phyloP scores from a whole-genome alignment of 2,888 invertebrate species.

The Hydrotaea diabolus region DNA sequence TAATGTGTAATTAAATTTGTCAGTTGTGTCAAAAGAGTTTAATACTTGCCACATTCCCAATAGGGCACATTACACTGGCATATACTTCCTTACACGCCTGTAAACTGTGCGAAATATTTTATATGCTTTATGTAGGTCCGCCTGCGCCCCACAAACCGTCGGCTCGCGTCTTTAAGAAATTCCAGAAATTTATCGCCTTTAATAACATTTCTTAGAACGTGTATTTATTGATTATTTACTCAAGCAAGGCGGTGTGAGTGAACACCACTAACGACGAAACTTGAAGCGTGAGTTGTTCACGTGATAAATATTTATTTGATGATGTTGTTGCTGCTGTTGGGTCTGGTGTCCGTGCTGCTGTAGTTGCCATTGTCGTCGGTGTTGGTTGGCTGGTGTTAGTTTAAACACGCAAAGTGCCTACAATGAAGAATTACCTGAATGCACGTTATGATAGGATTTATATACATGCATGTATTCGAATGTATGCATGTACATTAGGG shows the following conservation, averaged over 20 bases:
- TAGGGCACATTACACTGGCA: slow-evolving; percentile 13
- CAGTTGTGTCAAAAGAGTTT: slow-evolving; percentile 35
- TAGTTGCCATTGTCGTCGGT: slow-evolving; percentile 38
- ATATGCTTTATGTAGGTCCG: too few relatives aligned
- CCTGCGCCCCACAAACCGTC: too few relatives aligned
- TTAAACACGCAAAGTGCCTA: slow-evolving; percentile 76
- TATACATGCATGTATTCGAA: too few relatives aligned
- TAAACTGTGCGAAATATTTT: slow-evolving; percentile 1
- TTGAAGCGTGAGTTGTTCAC: background rate
- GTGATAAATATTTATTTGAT: slow-evolving; percentile 19
- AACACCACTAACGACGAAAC: background rate
- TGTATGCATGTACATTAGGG: too few relatives aligned
- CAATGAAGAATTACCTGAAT: slow-evolving; percentile 73
- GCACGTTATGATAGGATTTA: slow-evolving; percentile 72
- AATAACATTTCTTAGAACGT: background rate
- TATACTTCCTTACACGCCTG: background rate
- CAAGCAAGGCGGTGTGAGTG: background rate
- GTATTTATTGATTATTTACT: slow-evolving; percentile 14
- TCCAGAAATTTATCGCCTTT: background rate
- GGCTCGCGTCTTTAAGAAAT: slow-evolving; percentile 4
- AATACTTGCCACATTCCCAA: slow-evolving; percentile 22
- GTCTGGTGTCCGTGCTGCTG: background rate
- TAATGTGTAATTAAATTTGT: slow-evolving; percentile 48
- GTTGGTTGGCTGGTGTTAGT: slow-evolving; percentile 71
- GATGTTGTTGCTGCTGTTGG: slow-evolving; percentile 19